phyloP scores from a whole-genome alignment of 2,888 invertebrate genomes.

The Anagyrus pseudococci region DNA sequence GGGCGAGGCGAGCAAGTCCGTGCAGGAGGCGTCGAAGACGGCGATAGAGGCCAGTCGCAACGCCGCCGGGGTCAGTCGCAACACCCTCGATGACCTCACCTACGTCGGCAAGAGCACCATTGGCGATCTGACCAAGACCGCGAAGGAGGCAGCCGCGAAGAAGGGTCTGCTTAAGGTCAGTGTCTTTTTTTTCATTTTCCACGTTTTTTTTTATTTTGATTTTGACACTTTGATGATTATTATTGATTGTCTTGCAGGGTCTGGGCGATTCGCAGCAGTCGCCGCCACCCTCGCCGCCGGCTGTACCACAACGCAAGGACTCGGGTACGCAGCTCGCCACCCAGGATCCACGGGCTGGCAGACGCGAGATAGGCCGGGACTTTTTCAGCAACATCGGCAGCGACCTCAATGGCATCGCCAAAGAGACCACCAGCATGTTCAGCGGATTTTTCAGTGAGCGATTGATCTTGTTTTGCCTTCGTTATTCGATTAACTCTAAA shows the following conservation, averaged over 20 bases:
- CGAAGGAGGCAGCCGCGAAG: conserved; percentile 86
- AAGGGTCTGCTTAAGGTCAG: conserved; percentile 81
- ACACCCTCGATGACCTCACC: conserved; percentile 85
- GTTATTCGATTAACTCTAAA: not conserved
- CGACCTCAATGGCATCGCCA: conserved; percentile 91
- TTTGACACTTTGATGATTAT: conserved; percentile 1
- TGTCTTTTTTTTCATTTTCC: not conserved
- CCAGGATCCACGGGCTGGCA: conserved; percentile 64
- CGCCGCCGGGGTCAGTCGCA: conserved; percentile 86
- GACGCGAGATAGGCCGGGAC: conserved; percentile 72
- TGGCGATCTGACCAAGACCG: conserved; percentile 89
- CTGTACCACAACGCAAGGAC: conserved; percentile 64
- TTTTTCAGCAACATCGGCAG: conserved; percentile 91
- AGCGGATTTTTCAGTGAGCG: conserved; percentile 89
- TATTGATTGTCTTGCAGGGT: conserved; percentile 52
- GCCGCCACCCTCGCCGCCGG: conserved; percentile 52
- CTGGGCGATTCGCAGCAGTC: conserved; percentile 63
- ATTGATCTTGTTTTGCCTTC: not conserved
- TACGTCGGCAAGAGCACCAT: conserved; percentile 90
- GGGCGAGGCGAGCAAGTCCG: conserved; percentile 80
- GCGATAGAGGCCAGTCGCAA: conserved; percentile 87
- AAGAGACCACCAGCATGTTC: conserved; percentile 92
- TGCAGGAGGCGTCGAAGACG: conserved; percentile 84
- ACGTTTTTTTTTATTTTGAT: conserved; percentile 3
- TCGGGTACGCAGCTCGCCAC: conserved; percentile 69